Percentiles rank a stretch among this genome's conserved stretches.
These are phyloP conservation scores for Battus philenor DNA, from an alignment of 1,140 invertebrate species.

Conservation along the genomic window DNA sequence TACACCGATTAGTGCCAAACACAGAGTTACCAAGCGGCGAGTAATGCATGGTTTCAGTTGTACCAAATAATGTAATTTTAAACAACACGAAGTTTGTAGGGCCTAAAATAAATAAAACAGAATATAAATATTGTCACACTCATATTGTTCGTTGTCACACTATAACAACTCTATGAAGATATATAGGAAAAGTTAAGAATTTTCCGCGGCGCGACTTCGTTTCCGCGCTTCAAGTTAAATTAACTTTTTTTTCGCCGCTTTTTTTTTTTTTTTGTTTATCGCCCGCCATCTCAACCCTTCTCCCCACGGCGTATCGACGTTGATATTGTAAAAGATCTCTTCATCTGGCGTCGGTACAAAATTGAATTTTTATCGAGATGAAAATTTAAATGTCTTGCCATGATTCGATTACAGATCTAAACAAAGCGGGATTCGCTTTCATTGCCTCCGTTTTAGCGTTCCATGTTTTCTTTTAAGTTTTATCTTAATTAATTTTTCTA, in stretches of 20 bases:
- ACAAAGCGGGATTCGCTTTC: conserved; percentile 20
- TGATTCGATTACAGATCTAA: conserved; percentile 33
- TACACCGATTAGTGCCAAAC: too few relatives aligned
- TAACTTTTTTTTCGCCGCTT: conserved; percentile 51
- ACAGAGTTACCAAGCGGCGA: too few relatives aligned
- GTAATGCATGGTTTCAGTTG: too few relatives aligned
- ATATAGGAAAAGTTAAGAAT: conserved; percentile 19
- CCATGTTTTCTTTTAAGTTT: background rate
- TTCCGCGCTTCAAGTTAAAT: conserved; percentile 55
- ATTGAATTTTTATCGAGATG: conserved; percentile 73
- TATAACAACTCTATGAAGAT: too few relatives aligned
- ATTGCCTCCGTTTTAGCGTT: conserved; percentile 1
- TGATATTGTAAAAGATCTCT: conserved; percentile 53
- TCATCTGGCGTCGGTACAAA: conserved; percentile 44
- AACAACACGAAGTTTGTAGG: too few relatives aligned
- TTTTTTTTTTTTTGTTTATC: conserved; percentile 57
- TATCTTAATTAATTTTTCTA: too few relatives aligned
- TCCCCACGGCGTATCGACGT: conserved; percentile 47
- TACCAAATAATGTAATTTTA: too few relatives aligned
- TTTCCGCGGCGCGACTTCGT: conserved; percentile 34
- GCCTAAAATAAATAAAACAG: too few relatives aligned
- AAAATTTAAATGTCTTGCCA: conserved; percentile 43
- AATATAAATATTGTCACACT: conserved; percentile 26
- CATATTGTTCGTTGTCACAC: conserved; percentile 1
- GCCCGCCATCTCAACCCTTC: conserved; percentile 59